phyloP scores from a whole-genome alignment of 2,113 vertebrate genomes.

The Pomatostomus ruficeps region DNA sequence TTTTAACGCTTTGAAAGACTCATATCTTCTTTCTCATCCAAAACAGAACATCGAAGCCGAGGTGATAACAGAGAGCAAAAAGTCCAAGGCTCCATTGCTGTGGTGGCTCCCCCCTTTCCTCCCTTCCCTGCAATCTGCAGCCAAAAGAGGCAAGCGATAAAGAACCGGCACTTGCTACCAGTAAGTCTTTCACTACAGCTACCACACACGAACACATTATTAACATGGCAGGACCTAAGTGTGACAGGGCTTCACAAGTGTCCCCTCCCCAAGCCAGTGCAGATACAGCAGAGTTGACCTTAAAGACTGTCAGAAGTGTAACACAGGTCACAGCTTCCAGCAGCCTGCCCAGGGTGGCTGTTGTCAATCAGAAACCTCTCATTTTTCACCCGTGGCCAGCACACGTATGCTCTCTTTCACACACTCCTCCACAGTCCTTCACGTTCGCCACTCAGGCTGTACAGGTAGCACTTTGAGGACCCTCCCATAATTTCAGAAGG shows the following conservation, averaged over 20 bases:
- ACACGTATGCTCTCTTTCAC: not conserved
- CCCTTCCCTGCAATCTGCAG: conserved; percentile 73
- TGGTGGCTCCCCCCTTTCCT: conserved; percentile 81
- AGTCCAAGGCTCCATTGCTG: conserved; percentile 71
- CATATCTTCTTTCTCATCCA: conserved; percentile 5
- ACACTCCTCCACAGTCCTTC: not conserved
- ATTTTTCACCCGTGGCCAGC: not conserved
- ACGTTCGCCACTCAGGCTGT: not conserved
- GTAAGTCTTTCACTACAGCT: conserved; percentile 69
- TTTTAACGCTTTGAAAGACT: not conserved
- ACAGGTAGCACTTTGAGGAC: not conserved
- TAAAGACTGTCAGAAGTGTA: not conserved
- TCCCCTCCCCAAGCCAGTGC: not conserved
- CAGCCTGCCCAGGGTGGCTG: not conserved
- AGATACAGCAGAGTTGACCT: not conserved
- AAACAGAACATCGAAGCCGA: conserved; percentile 78
- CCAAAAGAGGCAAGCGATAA: conserved; percentile 82
- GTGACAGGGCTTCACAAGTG: not conserved
- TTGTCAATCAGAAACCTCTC: not conserved
- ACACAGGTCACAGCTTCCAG: not conserved
- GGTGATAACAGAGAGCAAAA: conserved; percentile 78
- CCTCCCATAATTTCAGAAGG: not conserved
- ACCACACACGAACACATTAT: rapidly evolving
- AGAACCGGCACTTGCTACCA: conserved; percentile 79
- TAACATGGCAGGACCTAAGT: not conserved